Base-by-base conservation (phyloP, 2,113 vertebrate species). In the Pseudois nayaur region DNA sequence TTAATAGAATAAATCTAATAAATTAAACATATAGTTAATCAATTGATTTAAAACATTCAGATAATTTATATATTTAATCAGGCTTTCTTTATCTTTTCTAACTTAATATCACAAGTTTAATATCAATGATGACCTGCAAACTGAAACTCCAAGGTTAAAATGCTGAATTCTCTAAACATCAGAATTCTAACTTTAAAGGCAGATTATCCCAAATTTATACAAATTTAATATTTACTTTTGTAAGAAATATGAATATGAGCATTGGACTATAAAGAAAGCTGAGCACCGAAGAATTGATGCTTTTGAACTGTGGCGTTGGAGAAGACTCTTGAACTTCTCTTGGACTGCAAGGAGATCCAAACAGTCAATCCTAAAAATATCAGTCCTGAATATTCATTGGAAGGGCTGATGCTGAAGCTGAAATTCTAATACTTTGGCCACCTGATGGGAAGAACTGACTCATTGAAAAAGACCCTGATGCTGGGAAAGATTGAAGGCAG, bases 11-110 rank as follows among this genome's bases (percentile, higher is more conserved):
- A 67, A 50, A 67, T 84, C 27, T 55, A 92, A n/a, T 84, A 85
- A 67, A 59, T 55, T 74, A 83, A 87, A 94, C 21, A 2, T 59
- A 81, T 13, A 59, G 40, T 27, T 50, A 90, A 62, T 62, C 4
- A 60, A 74, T 55, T 88, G 25, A 94, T 92, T 97, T 84, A 81
- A 86, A 82, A 87, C 23, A 48, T 86, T 57, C 23, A 81, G 57
- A 67, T 57, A 89, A 36, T 83, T 25, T 50, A 60, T 60, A 82
- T 23, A 89, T 89, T 62, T 62, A 67, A 12, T 90, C 40, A 90
- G 36, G 6, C 15, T 86, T 96, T 93, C 31, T 25, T 90, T 74
- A 48, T 62, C 40, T 93, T 81, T 59, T 89, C 60, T 86, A 90
- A 81, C 1, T 90, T 52, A 43, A 52, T 36, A 81, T 57, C 23